Percentiles rank a stretch among this genome's conserved stretches.
phyloP scores from a whole-genome alignment of 2,113 vertebrate species.

The Phyllostomus hastatus region DNA sequence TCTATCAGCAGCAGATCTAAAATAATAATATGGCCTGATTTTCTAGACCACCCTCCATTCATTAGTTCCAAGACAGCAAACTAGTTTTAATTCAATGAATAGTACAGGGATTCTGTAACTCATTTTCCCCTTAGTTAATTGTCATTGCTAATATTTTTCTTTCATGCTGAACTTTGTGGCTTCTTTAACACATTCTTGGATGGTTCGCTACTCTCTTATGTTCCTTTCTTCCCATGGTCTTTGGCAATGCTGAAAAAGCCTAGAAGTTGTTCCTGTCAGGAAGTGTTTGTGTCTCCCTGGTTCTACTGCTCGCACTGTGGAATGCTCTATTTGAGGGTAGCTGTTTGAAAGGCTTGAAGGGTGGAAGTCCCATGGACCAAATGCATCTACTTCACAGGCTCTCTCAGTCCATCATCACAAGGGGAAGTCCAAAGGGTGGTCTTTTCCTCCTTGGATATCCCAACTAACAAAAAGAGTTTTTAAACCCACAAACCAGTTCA shows the following conservation, averaged over 20 bases:
- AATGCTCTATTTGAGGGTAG: neutral
- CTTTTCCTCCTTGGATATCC: neutral
- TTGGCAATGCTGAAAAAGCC: conserved; percentile 19
- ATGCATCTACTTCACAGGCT: neutral
- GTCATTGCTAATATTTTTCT: conserved; percentile 54
- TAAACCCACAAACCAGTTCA: conserved; percentile 7
- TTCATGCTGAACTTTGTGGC: conserved; percentile 31
- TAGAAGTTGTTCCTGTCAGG: conserved; percentile 34
- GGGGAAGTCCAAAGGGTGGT: neutral
- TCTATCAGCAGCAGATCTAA: neutral
- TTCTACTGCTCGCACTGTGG: neutral
- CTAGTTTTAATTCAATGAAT: neutral
- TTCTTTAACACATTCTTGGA: conserved; percentile 47
- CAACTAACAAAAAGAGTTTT: conserved; percentile 19
- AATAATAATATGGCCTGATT: neutral
- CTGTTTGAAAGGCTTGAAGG: neutral
- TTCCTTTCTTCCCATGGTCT: conserved; percentile 26
- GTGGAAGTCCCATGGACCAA: neutral
- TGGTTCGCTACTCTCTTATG: neutral
- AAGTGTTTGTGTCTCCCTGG: neutral
- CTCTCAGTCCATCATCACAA: neutral
- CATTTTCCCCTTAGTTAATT: conserved; percentile 46
- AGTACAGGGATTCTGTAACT: conserved; percentile 12
- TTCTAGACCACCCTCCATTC: neutral
- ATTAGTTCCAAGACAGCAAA: conserved; percentile 16